Percentiles rank a stretch among this genome's conserved stretches.
phyloP scores from a whole-genome alignment of 2,797 vertebrate genomes.

The Pipistrellus pipistrellus region DNA sequence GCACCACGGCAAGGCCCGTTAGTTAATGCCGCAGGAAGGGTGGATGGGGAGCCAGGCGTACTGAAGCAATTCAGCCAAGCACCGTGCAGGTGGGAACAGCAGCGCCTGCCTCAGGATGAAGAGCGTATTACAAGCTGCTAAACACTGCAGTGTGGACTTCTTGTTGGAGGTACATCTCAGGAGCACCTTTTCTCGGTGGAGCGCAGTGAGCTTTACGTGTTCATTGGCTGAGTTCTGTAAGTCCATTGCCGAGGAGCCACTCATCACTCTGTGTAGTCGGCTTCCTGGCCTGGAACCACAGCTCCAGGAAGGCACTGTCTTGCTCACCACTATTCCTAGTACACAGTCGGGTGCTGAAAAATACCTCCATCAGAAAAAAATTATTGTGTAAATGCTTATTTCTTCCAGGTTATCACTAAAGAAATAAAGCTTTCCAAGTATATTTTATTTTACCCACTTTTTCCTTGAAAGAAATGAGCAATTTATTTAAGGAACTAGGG shows the following conservation, averaged over 20 bases:
- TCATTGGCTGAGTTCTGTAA: background rate
- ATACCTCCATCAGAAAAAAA: slow-evolving; percentile 2
- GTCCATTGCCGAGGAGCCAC: background rate
- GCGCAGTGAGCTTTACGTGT: background rate
- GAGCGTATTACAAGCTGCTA: background rate
- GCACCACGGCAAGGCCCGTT: background rate
- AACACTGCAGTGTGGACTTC: background rate
- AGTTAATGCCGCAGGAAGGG: background rate
- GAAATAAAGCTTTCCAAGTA: slow-evolving; percentile 18
- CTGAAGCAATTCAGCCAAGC: background rate
- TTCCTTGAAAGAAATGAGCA: background rate
- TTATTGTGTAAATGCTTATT: background rate
- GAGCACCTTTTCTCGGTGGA: background rate
- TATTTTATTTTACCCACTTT: background rate
- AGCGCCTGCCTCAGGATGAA: background rate
- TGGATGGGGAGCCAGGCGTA: background rate
- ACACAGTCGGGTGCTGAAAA: background rate
- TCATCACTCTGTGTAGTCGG: background rate
- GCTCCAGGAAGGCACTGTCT: background rate
- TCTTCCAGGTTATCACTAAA: background rate
- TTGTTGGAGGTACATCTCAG: background rate
- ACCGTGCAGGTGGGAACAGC: background rate
- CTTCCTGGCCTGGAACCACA: background rate
- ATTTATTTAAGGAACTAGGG: background rate
- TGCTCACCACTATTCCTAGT: background rate